Evolutionary conservation across 2,888 invertebrate species (phyloP).

Genomic region (Germaria angustata): DNA sequence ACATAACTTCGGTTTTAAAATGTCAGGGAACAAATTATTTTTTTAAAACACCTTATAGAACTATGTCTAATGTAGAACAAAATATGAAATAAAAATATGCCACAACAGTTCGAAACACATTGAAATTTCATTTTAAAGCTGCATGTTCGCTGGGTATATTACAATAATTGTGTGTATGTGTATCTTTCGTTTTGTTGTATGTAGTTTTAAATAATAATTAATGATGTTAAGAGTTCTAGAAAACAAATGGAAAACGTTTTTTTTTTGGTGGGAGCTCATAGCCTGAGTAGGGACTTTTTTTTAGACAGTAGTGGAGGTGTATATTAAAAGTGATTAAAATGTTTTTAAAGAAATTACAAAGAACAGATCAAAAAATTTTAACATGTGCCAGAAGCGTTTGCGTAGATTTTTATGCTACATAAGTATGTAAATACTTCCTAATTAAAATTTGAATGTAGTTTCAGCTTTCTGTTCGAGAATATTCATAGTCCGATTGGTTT

Average conservation of each 20-base stretch:
- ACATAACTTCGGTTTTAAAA: no score
- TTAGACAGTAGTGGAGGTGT: neutral
- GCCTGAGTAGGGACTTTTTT: slow-evolving; percentile 34
- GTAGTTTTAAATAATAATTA: slow-evolving; percentile 64
- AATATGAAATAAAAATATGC: no score
- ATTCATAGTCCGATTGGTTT: no score
- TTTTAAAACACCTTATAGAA: no score
- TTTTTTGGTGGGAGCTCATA: slow-evolving; percentile 37
- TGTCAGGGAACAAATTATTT: no score
- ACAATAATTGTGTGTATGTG: slow-evolving; percentile 17
- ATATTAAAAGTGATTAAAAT: slow-evolving; percentile 18
- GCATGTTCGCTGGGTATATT: slow-evolving; percentile 7
- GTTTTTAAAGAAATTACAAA: neutral
- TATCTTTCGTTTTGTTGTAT: slow-evolving; percentile 26
- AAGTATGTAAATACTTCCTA: no score
- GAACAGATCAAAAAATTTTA: neutral
- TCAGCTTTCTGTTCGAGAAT: no score
- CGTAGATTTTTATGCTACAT: no score
- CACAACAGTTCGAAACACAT: no score
- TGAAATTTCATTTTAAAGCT: neutral
- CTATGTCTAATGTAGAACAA: no score
- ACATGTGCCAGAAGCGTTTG: neutral
- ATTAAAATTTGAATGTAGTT: no score
- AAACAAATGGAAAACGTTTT: slow-evolving; percentile 18
- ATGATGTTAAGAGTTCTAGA: slow-evolving; percentile 64